Percentiles rank a stretch among this genome's conserved stretches.
Conservation (phyloP, 2,113 vertebrate genomes). For the Pangasianodon gigas region DNA sequence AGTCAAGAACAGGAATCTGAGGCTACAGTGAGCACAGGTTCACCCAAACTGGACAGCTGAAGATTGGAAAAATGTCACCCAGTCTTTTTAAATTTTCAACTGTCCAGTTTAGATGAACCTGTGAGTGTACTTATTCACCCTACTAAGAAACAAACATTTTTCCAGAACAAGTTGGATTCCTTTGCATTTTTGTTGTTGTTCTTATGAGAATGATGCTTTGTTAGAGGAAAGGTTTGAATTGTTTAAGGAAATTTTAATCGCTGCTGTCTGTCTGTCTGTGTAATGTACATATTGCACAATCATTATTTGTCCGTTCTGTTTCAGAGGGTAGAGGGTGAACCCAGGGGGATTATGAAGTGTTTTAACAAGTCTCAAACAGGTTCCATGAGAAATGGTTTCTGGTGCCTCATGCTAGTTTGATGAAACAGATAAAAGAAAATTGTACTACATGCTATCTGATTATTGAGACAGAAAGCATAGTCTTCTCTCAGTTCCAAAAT, state of each 20-base stretch:
- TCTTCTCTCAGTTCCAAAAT: background rate
- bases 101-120: background rate
- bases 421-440: background rate
- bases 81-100: background rate
- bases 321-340: background rate
- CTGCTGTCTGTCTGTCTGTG: background rate
- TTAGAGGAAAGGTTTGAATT: background rate
- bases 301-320: background rate
- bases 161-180: background rate
- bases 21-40: no score
- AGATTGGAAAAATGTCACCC: no score
- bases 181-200: background rate
- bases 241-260: background rate
- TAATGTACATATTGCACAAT: background rate
- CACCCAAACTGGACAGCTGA: no score
- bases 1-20: no score
- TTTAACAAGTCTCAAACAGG: background rate
- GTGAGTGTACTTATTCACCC: background rate
- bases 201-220: background rate
- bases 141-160: no score
- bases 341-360: background rate
- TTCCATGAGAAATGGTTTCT: slow-evolving; percentile 16
- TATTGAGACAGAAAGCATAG: slow-evolving; percentile 22
- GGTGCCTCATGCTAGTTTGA: background rate
- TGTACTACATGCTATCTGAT: slow-evolving; percentile 1